These are phyloP conservation scores for Poeciliopsis turneri DNA, from an alignment of 2,797 vertebrate species.

Conservation along the genomic window DNA sequence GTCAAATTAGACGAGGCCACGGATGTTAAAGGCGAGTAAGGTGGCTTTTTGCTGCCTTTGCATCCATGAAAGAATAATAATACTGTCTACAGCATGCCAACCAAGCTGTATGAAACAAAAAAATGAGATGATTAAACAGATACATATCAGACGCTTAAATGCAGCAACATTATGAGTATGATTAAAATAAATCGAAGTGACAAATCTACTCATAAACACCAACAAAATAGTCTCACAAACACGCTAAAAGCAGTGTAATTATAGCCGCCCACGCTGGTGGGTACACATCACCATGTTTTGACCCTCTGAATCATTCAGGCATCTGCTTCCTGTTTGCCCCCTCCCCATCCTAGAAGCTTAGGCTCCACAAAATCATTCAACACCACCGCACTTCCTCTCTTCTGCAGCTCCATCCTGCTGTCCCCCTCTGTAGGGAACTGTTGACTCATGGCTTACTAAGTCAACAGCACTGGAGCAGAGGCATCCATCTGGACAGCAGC, in stretches of 20 bases:
- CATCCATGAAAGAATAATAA: neutral
- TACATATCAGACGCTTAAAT: neutral
- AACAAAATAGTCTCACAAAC: neutral
- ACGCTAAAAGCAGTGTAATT: constrained; percentile 31
- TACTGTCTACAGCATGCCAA: neutral
- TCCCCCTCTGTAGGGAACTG: constrained; percentile 58
- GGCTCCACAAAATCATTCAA: constrained; percentile 70
- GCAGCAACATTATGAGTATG: neutral
- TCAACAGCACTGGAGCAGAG: constrained; percentile 66
- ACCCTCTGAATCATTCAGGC: constrained; percentile 56
- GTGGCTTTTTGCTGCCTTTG: neutral
- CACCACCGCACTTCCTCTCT: constrained; percentile 65
- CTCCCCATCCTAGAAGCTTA: constrained; percentile 55
- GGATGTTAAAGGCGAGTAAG: constrained; percentile 28
- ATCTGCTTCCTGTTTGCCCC: constrained; percentile 70
- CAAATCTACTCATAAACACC: constrained; percentile 10
- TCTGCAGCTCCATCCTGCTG: constrained; percentile 49
- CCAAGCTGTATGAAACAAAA: neutral
- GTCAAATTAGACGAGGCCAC: constrained; percentile 44
- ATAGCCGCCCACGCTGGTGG: constrained; percentile 27
- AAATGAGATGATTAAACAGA: neutral
- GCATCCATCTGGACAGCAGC: constrained; percentile 61
- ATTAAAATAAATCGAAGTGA: neutral
- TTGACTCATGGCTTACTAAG: constrained; percentile 75
- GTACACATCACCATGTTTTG: constrained; percentile 31